phyloP scores from a whole-genome alignment of 2,888 invertebrate species.

The Heliconius cydno region DNA sequence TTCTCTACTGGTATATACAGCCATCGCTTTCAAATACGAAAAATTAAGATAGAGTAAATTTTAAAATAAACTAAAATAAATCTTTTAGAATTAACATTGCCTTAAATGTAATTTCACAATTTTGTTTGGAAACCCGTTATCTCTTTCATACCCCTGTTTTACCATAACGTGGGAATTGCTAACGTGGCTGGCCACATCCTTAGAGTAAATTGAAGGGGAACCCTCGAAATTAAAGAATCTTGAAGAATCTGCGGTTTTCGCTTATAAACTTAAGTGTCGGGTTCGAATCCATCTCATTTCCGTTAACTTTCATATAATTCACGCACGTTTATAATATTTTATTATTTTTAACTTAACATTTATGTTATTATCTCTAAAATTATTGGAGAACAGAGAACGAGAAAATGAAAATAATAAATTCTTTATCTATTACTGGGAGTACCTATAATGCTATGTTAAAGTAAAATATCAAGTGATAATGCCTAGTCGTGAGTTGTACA shows the following conservation, averaged over 20 bases:
- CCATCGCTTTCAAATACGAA: too few relatives aligned
- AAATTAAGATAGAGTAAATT: too few relatives aligned
- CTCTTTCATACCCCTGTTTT: not conserved
- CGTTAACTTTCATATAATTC: not conserved
- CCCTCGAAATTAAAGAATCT: not conserved
- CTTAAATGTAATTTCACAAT: not conserved
- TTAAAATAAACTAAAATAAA: too few relatives aligned
- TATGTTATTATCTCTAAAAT: not conserved
- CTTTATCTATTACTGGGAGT: not conserved
- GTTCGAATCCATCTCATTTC: constrained; percentile 2
- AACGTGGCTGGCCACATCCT: constrained; percentile 18
- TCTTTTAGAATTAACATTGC: too few relatives aligned
- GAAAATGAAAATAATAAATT: too few relatives aligned
- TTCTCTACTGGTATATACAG: too few relatives aligned
- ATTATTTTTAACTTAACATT: not conserved
- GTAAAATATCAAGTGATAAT: not conserved
- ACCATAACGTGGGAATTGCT: constrained; percentile 9
- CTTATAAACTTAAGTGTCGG: not conserved
- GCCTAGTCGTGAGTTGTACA: not conserved
- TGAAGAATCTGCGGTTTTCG: not conserved
- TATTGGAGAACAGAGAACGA: not conserved
- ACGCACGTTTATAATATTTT: not conserved
- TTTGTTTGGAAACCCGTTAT: not conserved
- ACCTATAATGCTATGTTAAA: not conserved
- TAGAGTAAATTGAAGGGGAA: not conserved